phyloP scores from a whole-genome alignment of 2,113 vertebrate species.

The Stigmatopora argus region DNA sequence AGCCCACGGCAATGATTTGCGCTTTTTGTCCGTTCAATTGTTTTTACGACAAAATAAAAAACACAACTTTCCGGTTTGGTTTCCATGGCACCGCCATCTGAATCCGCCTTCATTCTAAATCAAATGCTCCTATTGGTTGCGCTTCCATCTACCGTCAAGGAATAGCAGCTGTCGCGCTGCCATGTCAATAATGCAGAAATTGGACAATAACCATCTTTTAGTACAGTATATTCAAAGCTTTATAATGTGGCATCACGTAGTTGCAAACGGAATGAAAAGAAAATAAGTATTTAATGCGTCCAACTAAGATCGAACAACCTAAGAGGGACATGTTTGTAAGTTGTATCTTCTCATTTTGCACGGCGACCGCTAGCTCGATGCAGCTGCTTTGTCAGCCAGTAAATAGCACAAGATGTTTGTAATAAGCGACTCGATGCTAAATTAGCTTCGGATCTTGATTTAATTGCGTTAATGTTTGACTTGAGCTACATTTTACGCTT shows the following conservation, averaged over 20 bases:
- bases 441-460: background rate
- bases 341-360: conserved; percentile 7
- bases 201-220: background rate
- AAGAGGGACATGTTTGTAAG: conserved; percentile 44
- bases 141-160: conserved; percentile 19
- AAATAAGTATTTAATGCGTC: conserved; percentile 14
- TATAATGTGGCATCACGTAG: background rate
- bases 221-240: background rate
- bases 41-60: background rate
- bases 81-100: conserved; percentile 21
- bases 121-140: conserved; percentile 27
- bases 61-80: conserved; percentile 27
- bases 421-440: background rate
- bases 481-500: background rate
- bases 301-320: background rate
- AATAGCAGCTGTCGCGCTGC: conserved; percentile 2
- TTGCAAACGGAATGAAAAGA: conserved; percentile 1
- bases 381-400: background rate
- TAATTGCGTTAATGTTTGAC: background rate
- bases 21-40: background rate
- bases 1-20: background rate
- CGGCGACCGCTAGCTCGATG: background rate
- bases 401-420: background rate
- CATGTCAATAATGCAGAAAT: conserved; percentile 32
- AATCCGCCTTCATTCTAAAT: conserved; percentile 19